These are phyloP conservation scores for Dicrurus megarhynchus DNA, from an alignment of 2,113 vertebrate species.

Conservation along the genomic window DNA sequence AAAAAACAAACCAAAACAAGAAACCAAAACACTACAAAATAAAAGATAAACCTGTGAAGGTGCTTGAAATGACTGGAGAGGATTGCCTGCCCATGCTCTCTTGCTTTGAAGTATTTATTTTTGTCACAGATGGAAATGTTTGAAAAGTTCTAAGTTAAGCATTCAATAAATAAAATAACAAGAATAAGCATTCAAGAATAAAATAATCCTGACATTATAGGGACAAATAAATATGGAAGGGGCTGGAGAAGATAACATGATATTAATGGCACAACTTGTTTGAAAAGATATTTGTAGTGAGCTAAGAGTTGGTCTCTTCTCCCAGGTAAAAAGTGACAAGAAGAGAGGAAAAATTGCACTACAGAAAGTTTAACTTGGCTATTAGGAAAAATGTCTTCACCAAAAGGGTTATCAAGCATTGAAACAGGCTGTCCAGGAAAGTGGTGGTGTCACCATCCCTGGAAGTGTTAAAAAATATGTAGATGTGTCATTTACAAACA, in stretches of 20 bases:
- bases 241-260: not conserved
- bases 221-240: not conserved
- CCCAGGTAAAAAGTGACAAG: not conserved
- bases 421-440: not conserved
- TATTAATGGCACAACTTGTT: not conserved
- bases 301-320: not conserved
- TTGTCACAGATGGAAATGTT: not conserved
- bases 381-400: not conserved
- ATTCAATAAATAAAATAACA: not conserved
- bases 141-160: not conserved
- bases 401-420: not conserved
- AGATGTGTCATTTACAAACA: not conserved
- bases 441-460: not conserved
- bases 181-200: not conserved
- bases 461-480: not conserved
- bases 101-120: not conserved
- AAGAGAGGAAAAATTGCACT: not conserved
- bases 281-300: not conserved
- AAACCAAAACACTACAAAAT: not conserved
- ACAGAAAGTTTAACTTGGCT: not conserved
- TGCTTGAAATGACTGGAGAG: not conserved
- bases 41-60: not conserved
- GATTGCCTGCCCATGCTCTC: not conserved
- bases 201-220: not conserved
- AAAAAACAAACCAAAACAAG: not conserved